Conservation (phyloP, 2,888 invertebrate genomes). For the Amphipoea oculea region DNA sequence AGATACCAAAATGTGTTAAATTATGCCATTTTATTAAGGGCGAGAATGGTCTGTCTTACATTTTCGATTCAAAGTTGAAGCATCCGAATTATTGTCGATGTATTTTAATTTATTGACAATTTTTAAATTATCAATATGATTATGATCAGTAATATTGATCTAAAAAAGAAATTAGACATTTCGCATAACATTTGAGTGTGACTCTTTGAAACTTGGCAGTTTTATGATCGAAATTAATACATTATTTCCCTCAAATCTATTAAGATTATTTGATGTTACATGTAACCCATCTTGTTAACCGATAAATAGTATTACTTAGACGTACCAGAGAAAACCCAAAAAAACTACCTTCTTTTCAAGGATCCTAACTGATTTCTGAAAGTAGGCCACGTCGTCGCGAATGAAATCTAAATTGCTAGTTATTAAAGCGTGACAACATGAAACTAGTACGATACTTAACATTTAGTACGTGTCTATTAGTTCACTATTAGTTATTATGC, state of each 20-base stretch:
- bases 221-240: neutral
- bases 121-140: neutral
- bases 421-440: slow-evolving; percentile 60
- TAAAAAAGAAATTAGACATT: neutral
- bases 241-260: neutral
- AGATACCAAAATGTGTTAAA: no score
- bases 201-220: neutral
- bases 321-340: neutral
- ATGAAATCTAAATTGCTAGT: slow-evolving; percentile 43
- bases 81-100: neutral
- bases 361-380: neutral
- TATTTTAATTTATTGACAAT: no score
- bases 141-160: neutral
- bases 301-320: neutral
- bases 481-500: slow-evolving; percentile 56
- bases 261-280: neutral
- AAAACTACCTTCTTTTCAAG: neutral
- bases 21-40: neutral
- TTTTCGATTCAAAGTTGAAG: neutral
- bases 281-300: neutral
- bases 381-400: slow-evolving; percentile 4
- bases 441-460: slow-evolving; percentile 48
- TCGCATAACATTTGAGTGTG: neutral
- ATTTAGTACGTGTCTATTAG: slow-evolving; percentile 61
- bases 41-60: neutral